Percentiles rank a stretch among this genome's conserved stretches.
Conservation (phyloP, 2,113 vertebrate genomes). For the Symphodus melops region DNA sequence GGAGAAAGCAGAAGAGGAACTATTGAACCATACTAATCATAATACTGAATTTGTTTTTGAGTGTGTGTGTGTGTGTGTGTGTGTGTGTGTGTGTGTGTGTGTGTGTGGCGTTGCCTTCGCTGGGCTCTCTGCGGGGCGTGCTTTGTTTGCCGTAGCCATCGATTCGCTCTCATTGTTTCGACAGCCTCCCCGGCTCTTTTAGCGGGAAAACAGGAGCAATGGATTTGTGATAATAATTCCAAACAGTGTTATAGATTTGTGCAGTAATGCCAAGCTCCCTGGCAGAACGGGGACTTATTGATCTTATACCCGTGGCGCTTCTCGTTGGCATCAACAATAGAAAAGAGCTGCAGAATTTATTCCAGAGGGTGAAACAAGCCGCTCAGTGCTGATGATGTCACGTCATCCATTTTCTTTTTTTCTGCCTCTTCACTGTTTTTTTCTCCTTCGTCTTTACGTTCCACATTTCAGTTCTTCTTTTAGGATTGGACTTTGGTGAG, state of each 20-base stretch:
- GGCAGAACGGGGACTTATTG: slow-evolving; percentile 70
- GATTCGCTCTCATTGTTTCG: slow-evolving; percentile 74
- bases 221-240: slow-evolving; percentile 75
- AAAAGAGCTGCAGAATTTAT: slow-evolving; percentile 65
- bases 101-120: slow-evolving; percentile 47
- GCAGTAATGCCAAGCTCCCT: slow-evolving; percentile 53
- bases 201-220: slow-evolving; percentile 63
- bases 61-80: too few relatives aligned
- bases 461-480: too few relatives aligned
- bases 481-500: too few relatives aligned
- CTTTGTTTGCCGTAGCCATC: slow-evolving; percentile 65
- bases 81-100: too few relatives aligned
- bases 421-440: slow-evolving; percentile 4
- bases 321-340: slow-evolving; percentile 37
- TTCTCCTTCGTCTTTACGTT: not conserved
- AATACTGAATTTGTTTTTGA: slow-evolving; percentile 30
- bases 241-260: slow-evolving; percentile 73
- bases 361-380: slow-evolving; percentile 11
- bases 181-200: slow-evolving; percentile 57
- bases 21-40: slow-evolving; percentile 62
- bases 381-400: slow-evolving; percentile 24
- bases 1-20: slow-evolving; percentile 40
- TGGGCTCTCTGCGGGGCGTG: slow-evolving; percentile 39
- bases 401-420: slow-evolving; percentile 13
- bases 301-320: slow-evolving; percentile 56